Percentiles rank a stretch among this genome's conserved stretches.
phyloP scores from a whole-genome alignment of 92 coral and sea anemone genomes.

The Porites cylindrica region DNA sequence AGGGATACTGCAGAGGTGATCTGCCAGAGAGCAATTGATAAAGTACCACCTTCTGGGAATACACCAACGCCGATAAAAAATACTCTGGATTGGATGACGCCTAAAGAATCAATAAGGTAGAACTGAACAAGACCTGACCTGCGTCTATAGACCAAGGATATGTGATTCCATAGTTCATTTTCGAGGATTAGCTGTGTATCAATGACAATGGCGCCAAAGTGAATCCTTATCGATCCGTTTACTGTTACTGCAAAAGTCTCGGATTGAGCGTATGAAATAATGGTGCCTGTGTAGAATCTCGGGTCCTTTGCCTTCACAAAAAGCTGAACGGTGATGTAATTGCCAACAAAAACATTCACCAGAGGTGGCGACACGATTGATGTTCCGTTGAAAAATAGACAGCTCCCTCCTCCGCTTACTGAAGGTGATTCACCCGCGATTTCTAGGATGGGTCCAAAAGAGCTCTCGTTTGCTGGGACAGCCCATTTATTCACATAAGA shows the following conservation, averaged over 20 bases:
- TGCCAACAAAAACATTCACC: conserved; percentile 62
- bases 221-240: conserved; percentile 75
- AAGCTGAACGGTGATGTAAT: conserved; percentile 86
- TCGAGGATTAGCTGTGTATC: conserved; percentile 82
- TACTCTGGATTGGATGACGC: conserved; percentile 67
- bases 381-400: conserved; percentile 83
- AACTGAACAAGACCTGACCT: conserved; percentile 86
- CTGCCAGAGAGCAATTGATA: conserved; percentile 93
- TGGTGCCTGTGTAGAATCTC: conserved; percentile 64
- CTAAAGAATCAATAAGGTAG: conserved; percentile 73
- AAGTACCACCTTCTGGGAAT: conserved; percentile 78
- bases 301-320: conserved; percentile 87
- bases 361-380: conserved; percentile 83
- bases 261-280: conserved; percentile 79
- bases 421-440: conserved; percentile 75
- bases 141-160: conserved; percentile 95
- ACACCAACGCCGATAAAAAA: conserved; percentile 82
- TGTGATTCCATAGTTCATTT: conserved; percentile 84
- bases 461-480: conserved; percentile 85
- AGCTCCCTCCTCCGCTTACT: conserved; percentile 86
- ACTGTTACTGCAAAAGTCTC: conserved; percentile 87
- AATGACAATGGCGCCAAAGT: conserved; percentile 67
- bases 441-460: conserved; percentile 72
- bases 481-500: conserved; percentile 76
- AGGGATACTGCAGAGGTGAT: conserved; percentile 62